phyloP scores from a whole-genome alignment of 2,888 invertebrate species.

The Schizaphis graminum region DNA sequence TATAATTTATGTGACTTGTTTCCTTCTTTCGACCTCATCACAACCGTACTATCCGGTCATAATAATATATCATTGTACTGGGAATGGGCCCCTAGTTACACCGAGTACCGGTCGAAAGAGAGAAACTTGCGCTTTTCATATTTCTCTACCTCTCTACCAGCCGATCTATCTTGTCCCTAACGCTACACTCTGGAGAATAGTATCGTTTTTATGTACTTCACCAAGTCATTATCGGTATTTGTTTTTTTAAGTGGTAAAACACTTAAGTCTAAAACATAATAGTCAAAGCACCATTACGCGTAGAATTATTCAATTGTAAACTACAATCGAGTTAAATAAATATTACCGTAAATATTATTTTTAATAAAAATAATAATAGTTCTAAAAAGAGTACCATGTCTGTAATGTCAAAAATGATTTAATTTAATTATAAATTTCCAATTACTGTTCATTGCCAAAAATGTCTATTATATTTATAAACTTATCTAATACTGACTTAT shows the following conservation, averaged over 20 bases:
- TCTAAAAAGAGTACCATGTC: neutral
- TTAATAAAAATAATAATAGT: neutral
- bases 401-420: neutral
- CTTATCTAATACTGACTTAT: neutral
- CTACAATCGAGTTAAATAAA: neutral
- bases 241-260: neutral
- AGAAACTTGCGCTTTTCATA: conserved; percentile 45
- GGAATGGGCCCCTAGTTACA: conserved; percentile 30
- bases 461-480: neutral
- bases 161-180: conserved; percentile 15
- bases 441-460: neutral
- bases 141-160: neutral
- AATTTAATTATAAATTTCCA: neutral
- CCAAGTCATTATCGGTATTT: neutral
- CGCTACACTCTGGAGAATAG: neutral
- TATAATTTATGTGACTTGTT: conserved; percentile 64
- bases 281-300: neutral
- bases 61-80: conserved; percentile 61
- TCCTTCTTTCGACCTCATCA: conserved; percentile 56
- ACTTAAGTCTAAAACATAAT: neutral
- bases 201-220: conserved; percentile 4
- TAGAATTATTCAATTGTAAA: neutral
- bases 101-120: conserved; percentile 28
- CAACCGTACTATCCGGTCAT: conserved; percentile 47
- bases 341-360: neutral